Evolutionary conservation across 2,888 invertebrate species (phyloP), one percentile per base, ranked within the genome.

Genomic region (Stenotaenia linearis): DNA sequence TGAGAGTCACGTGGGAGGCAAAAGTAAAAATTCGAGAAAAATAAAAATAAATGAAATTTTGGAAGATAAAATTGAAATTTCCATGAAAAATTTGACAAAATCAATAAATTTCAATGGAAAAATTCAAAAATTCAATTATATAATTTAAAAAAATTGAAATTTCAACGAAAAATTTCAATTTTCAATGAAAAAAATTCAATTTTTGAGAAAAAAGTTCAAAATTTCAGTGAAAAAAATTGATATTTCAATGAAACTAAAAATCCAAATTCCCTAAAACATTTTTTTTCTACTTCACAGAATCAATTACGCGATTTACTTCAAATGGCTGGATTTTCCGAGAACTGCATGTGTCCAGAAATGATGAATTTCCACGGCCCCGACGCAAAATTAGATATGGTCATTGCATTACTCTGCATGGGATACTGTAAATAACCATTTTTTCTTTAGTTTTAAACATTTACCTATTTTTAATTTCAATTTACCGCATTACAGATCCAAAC

Each of bases 1-100:
- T 98, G 85, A 89, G 95, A 15, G 93, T 97, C 83, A 97, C 97
- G 0, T 92, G 91, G 87, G 98, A 98, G 85, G 97, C 98, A 1
- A 95, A 95, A 86, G 89, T 88, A 84, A 56, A 6, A 21, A 56
- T 6, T 56, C n/a, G n/a, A n/a, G n/a, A n/a, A n/a, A n/a, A n/a
- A 4, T 28, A 6, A 9, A 12, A 80, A 79, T n/a, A 23, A 25
- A 10, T 78, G 21, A 7, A 21, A n/a, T n/a, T n/a, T n/a, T n/a
- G n/a, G n/a, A n/a, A n/a, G n/a, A n/a, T n/a, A n/a, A n/a, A n/a
- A n/a, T n/a, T n/a, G n/a, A n/a, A n/a, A n/a, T n/a, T n/a, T n/a
- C n/a, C n/a, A n/a, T n/a, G n/a, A n/a, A n/a, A n/a, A n/a, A n/a
- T 28, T 28, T 75, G 6, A 80, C 77, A 32, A 23, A 25, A 10